phyloP scores from a whole-genome alignment of 2,113 vertebrate species.

The Bothrops jararaca region DNA sequence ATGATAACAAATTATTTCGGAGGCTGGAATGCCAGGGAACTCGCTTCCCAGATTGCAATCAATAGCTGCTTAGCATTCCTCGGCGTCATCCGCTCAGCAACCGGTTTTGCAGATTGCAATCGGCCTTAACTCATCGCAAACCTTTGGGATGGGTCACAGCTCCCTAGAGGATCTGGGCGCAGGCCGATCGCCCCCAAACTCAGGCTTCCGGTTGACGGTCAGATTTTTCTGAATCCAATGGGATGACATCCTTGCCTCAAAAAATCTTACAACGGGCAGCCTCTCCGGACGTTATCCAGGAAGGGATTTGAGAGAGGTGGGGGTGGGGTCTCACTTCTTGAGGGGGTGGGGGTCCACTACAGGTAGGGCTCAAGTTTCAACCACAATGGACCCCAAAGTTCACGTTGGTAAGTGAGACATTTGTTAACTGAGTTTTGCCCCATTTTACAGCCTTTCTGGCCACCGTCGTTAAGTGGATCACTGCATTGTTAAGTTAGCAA shows the following conservation, averaged over 20 bases:
- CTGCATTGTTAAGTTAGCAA: too few relatives aligned
- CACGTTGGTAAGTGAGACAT: too few relatives aligned
- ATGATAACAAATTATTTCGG: background rate
- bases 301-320: background rate
- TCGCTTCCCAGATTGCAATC: too few relatives aligned
- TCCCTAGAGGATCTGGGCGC: background rate
- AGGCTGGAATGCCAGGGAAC: conserved; percentile 3
- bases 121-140: background rate
- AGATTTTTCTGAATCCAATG: background rate
- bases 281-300: background rate
- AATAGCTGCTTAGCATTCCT: background rate
- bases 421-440: too few relatives aligned
- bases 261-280: background rate
- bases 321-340: background rate
- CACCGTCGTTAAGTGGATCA: too few relatives aligned
- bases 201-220: background rate
- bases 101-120: background rate
- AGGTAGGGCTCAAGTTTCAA: too few relatives aligned
- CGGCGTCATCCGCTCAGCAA: background rate
- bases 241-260: background rate
- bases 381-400: too few relatives aligned
- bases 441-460: too few relatives aligned
- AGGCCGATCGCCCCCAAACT: background rate
- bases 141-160: background rate
- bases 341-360: too few relatives aligned